Percentiles rank a stretch among this genome's conserved stretches.
Conservation (phyloP, 2,797 vertebrate species). For the Meda fulgida region DNA sequence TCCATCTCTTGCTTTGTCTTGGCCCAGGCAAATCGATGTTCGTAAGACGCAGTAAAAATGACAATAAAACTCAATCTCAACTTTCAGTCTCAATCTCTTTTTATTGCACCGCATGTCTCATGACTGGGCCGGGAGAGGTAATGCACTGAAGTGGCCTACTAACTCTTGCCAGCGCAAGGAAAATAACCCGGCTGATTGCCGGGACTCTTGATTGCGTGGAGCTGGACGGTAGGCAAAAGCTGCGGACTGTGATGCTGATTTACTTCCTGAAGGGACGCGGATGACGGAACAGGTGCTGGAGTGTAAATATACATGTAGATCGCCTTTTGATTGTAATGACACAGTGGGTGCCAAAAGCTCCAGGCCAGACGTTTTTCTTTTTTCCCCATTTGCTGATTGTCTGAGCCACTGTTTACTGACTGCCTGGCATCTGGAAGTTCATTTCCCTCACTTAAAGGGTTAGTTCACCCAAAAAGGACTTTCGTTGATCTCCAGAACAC, state of each 20-base stretch:
- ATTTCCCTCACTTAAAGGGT: slow-evolving; percentile 3
- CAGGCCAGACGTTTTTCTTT: slow-evolving; percentile 34
- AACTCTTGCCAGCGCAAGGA: slow-evolving; percentile 40
- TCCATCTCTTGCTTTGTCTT: slow-evolving; percentile 57
- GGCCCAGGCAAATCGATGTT: slow-evolving; percentile 54
- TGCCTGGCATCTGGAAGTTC: slow-evolving; percentile 10
- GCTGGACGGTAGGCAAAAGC: slow-evolving; percentile 39
- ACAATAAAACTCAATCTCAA: slow-evolving; percentile 56
- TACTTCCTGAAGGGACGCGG: slow-evolving; percentile 57
- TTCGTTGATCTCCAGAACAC: too few species aligned
- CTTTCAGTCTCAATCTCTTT: slow-evolving; percentile 57
- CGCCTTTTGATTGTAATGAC: slow-evolving; percentile 62
- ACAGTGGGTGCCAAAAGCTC: slow-evolving; percentile 43
- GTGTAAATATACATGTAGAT: slow-evolving; percentile 61
- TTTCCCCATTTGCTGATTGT: slow-evolving; percentile 51
- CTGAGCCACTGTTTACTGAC: slow-evolving; percentile 48
- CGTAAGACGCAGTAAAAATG: slow-evolving; percentile 58
- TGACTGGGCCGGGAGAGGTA: slow-evolving; percentile 45
- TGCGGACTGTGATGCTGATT: slow-evolving; percentile 51
- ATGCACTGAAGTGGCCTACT: slow-evolving; percentile 48
- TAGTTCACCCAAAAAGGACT: too few species aligned
- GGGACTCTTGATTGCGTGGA: slow-evolving; percentile 48
- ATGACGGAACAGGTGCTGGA: slow-evolving; percentile 56
- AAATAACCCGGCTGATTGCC: slow-evolving; percentile 46
- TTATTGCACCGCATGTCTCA: slow-evolving; percentile 51